These are phyloP conservation scores for Solea senegalensis DNA, from an alignment of 2,113 vertebrate species.

Conservation along the genomic window DNA sequence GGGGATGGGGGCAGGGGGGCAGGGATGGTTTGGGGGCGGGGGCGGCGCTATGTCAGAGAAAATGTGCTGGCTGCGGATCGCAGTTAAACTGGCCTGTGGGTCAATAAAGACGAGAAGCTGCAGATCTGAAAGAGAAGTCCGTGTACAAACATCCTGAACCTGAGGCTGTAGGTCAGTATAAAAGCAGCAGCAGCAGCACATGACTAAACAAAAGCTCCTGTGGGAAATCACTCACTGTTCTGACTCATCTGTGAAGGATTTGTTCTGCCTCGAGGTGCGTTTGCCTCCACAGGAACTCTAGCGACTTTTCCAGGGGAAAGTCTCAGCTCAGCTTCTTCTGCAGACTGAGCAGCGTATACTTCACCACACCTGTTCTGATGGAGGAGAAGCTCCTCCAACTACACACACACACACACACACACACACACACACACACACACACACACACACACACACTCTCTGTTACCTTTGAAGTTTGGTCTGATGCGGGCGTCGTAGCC, in stretches of 20 bases:
- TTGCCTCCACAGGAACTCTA: background rate
- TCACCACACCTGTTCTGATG: constrained; percentile 46
- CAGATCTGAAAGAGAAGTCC: constrained; percentile 47
- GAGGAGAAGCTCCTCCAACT: constrained; percentile 6
- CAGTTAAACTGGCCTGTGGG: constrained; percentile 70
- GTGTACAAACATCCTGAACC: constrained; percentile 44
- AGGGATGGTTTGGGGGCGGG: constrained; percentile 24
- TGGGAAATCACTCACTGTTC: constrained; percentile 39
- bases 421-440: background rate
- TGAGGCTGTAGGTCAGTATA: constrained; percentile 68
- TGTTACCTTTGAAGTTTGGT: constrained; percentile 96
- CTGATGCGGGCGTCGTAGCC: constrained; percentile 94
- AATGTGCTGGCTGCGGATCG: constrained; percentile 54
- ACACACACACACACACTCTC: too few relatives aligned
- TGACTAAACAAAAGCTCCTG: constrained; percentile 28
- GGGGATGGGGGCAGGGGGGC: constrained; percentile 32
- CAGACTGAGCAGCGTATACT: constrained; percentile 11
- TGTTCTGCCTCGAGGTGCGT: constrained; percentile 35
- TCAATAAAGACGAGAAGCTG: constrained; percentile 37
- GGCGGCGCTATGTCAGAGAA: constrained; percentile 53
- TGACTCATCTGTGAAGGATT: constrained; percentile 62
- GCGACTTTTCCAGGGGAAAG: background rate
- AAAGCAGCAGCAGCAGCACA: constrained; percentile 41
- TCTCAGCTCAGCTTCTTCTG: constrained; percentile 17
- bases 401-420: background rate